phyloP scores from a whole-genome alignment of 2,113 vertebrate species.

The Xenotilapia flavipinnis region DNA sequence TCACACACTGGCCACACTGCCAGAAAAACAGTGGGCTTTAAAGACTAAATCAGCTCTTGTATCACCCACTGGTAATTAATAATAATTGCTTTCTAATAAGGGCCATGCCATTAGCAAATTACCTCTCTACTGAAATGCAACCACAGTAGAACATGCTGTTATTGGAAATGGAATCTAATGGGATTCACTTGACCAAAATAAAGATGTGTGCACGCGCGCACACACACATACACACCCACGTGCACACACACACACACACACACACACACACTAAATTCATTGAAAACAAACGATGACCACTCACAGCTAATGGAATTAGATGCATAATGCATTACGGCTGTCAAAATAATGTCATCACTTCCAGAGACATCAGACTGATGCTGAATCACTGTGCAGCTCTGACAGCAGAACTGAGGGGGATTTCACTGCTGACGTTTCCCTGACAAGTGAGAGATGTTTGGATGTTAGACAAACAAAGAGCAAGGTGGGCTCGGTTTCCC shows the following conservation, averaged over 20 bases:
- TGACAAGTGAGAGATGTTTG: constrained; percentile 10
- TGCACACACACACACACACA: background rate
- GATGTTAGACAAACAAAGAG: constrained; percentile 8
- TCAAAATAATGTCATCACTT: constrained; percentile 39
- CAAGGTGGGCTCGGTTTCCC: constrained; percentile 10
- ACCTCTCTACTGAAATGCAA: constrained; percentile 52
- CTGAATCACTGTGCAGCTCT: background rate
- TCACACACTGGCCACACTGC: constrained; percentile 33
- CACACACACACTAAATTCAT: background rate
- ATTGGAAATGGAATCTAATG: constrained; percentile 53
- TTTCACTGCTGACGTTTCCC: background rate
- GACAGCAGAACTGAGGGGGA: background rate
- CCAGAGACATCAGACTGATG: background rate
- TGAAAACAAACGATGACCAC: constrained; percentile 39
- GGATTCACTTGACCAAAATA: constrained; percentile 55
- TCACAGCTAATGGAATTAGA: constrained; percentile 40
- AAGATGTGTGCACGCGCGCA: background rate
- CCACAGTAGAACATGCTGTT: constrained; percentile 41
- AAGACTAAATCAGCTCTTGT: constrained; percentile 61
- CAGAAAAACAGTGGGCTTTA: constrained; percentile 38
- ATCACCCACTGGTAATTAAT: constrained; percentile 64
- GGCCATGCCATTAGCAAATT: constrained; percentile 69
- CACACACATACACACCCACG: background rate
- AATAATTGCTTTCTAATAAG: constrained; percentile 71
- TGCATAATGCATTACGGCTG: constrained; percentile 16